Evolutionary conservation across 2,113 vertebrate genomes (phyloP).

Genomic region (Heloderma charlesbogerti): DNA sequence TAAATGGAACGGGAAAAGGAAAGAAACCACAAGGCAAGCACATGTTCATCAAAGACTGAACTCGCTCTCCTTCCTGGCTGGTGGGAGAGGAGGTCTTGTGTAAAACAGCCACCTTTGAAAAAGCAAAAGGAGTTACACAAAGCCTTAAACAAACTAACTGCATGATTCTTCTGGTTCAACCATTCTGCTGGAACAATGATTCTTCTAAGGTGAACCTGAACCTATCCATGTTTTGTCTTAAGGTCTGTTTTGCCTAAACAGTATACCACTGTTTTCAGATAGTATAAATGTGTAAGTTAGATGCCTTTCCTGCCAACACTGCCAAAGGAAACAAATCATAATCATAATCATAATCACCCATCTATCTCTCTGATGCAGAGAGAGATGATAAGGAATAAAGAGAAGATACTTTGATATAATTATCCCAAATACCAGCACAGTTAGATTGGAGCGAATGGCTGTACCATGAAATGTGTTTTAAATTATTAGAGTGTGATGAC

Average conservation of each 20-base stretch:
- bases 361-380: background rate
- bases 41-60: background rate
- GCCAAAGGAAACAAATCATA: accelerated
- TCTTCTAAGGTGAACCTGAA: background rate
- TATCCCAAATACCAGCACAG: background rate
- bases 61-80: background rate
- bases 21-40: background rate
- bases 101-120: background rate
- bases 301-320: background rate
- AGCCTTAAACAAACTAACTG: background rate
- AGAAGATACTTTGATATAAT: background rate
- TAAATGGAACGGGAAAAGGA: background rate
- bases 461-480: background rate
- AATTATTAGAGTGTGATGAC: conserved; percentile 8
- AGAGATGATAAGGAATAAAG: background rate
- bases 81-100: background rate
- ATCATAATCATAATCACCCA: background rate
- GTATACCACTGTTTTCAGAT: background rate
- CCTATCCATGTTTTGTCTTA: background rate
- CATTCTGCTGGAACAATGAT: background rate
- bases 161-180: background rate
- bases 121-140: background rate
- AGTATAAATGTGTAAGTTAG: background rate
- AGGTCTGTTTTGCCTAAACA: too few relatives aligned
- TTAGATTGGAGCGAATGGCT: conserved; percentile 21